A percentile compares a stretch with the other conserved stretches of the same genome.
These are phyloP conservation scores for Eucriotettix oculatus DNA, from an alignment of 2,888 invertebrate genomes.

Conservation along the genomic window DNA sequence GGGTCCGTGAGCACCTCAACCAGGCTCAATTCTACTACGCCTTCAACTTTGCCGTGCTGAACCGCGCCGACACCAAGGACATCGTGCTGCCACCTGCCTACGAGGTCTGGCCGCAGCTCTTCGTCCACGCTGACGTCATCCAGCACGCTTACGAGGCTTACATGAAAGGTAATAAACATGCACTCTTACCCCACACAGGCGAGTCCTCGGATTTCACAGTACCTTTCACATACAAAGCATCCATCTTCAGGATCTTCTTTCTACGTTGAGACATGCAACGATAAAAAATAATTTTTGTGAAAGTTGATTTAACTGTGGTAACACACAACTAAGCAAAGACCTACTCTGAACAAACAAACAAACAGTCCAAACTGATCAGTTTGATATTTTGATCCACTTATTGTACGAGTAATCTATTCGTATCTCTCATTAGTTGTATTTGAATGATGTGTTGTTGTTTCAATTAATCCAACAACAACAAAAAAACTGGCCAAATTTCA, in stretches of 20 bases:
- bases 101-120: conserved; percentile 47
- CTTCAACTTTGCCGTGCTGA: conserved; percentile 38
- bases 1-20: conserved; percentile 45
- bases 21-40: conserved; percentile 46
- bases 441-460: no score
- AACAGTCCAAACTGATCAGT: no score
- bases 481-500: no score
- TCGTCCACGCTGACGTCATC: conserved; percentile 40
- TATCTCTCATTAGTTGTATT: no score
- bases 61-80: conserved; percentile 37
- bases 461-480: no score
- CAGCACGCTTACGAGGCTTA: conserved; percentile 25
- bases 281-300: neutral
- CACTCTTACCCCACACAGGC: neutral
- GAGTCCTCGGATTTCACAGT: neutral
- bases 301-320: no score
- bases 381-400: no score
- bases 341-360: no score
- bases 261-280: neutral
- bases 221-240: neutral
- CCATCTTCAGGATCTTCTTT: neutral
- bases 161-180: conserved; percentile 2
- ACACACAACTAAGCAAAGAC: no score
- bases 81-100: conserved; percentile 48
- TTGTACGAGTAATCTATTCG: no score